Conservation (phyloP, 37 sponge, comb jelly and placozoan species). For the Crambe crambe region DNA sequence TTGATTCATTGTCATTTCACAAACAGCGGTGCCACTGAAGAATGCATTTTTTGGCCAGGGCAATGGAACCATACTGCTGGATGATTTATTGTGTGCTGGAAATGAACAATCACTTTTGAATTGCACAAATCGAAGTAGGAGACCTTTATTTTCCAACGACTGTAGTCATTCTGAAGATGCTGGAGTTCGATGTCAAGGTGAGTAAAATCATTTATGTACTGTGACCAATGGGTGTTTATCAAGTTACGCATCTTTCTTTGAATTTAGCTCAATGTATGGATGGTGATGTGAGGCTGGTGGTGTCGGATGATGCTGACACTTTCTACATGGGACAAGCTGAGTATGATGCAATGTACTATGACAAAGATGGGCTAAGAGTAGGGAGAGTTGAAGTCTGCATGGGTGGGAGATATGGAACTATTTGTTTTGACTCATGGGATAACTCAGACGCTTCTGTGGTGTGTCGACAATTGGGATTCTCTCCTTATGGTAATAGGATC, state of each 20-base stretch:
- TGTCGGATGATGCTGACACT: conserved; percentile 10
- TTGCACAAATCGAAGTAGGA: background rate
- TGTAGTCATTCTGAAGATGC: conserved; percentile 13
- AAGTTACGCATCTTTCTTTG: background rate
- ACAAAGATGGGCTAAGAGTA: conserved; percentile 26
- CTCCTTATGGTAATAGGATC: conserved; percentile 33
- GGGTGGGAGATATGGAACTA: conserved; percentile 44
- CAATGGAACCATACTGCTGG: background rate
- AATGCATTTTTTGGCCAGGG: conserved; percentile 16
- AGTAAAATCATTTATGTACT: background rate
- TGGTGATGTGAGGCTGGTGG: conserved; percentile 25
- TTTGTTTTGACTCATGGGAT: conserved; percentile 39
- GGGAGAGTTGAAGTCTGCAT: conserved; percentile 57
- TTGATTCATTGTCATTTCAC: background rate
- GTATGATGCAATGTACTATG: conserved; percentile 25
- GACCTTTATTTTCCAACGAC: background rate
- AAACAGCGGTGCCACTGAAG: background rate
- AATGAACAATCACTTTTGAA: conserved; percentile 8
- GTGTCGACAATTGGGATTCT: conserved; percentile 38
- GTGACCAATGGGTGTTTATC: background rate
- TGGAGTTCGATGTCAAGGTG: conserved; percentile 1
- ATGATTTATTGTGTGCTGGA: conserved; percentile 3
- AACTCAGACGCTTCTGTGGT: conserved; percentile 49
- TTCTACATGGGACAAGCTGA: conserved; percentile 21
- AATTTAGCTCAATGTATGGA: conserved; percentile 10